Conservation (phyloP, 2,797 vertebrate genomes). For the Pteronotus mesoamericanus region DNA sequence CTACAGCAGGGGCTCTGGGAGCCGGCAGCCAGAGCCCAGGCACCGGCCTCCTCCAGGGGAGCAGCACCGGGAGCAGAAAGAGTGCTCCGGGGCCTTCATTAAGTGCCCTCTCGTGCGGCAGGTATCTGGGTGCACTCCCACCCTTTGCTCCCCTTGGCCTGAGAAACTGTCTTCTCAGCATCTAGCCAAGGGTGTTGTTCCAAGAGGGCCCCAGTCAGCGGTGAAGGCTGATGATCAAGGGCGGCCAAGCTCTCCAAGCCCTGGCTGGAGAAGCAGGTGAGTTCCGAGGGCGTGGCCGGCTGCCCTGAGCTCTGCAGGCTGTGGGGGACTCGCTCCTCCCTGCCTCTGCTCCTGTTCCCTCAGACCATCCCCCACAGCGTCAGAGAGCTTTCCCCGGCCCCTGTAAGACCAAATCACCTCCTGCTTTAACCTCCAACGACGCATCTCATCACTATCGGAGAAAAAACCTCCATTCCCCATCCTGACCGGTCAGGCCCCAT, state of each 20-base stretch:
- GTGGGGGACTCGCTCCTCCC: not conserved
- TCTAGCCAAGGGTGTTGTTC: not conserved
- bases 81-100: not conserved
- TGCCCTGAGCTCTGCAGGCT: fast-evolving
- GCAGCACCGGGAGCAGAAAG: no score
- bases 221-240: not conserved
- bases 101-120: not conserved
- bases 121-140: no score
- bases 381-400: not conserved
- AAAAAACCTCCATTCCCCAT: not conserved
- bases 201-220: not conserved
- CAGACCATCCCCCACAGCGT: not conserved
- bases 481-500: not conserved
- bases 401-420: fast-evolving
- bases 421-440: not conserved
- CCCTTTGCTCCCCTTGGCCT: not conserved
- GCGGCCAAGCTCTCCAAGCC: not conserved
- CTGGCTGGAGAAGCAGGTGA: not conserved
- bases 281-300: fast-evolving
- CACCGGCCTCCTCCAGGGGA: fast-evolving
- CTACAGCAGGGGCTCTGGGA: no score
- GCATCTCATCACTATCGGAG: not conserved
- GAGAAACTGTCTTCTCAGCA: not conserved
- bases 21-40: fast-evolving
- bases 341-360: not conserved